phyloP scores from a whole-genome alignment of 2,888 invertebrate genomes.

The Drosophila phalerata region DNA sequence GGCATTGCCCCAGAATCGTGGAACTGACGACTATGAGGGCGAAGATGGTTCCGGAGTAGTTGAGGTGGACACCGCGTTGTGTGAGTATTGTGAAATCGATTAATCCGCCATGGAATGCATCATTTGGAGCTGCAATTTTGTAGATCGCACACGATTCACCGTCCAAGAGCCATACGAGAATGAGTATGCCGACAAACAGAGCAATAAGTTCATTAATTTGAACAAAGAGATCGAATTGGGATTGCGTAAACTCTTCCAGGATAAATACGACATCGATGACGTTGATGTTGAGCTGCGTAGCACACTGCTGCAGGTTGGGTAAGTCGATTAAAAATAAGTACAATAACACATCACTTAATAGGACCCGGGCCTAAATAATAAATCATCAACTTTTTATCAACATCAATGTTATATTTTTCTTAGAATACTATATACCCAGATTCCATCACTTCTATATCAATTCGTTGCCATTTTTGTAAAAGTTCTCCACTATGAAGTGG shows the following conservation, averaged over 20 bases:
- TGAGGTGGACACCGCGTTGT: constrained; percentile 46
- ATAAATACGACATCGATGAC: constrained; percentile 50
- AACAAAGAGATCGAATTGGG: constrained; percentile 60
- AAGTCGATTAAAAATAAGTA: constrained; percentile 50
- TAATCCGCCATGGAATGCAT: neutral
- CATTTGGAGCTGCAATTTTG: neutral
- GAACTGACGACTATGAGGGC: constrained; percentile 52
- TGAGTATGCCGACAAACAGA: constrained; percentile 49
- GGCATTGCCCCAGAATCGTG: constrained; percentile 47
- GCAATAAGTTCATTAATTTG: constrained; percentile 59
- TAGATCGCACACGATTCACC: constrained; percentile 80
- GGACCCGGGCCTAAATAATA: too few relatives aligned
- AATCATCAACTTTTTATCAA: too few relatives aligned
- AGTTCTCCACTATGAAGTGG: too few relatives aligned
- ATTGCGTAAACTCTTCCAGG: constrained; percentile 63
- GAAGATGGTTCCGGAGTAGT: constrained; percentile 69
- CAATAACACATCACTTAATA: too few relatives aligned
- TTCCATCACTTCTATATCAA: too few relatives aligned
- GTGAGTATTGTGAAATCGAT: constrained; percentile 59
- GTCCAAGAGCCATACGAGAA: constrained; percentile 74
- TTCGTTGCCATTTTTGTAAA: too few relatives aligned
- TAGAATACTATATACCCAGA: too few relatives aligned
- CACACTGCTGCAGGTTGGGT: constrained; percentile 75
- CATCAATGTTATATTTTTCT: too few relatives aligned
- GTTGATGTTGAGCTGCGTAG: constrained; percentile 64